Evolutionary conservation across 2,888 invertebrate species (phyloP).

Genomic region (Melolontha melolontha): DNA sequence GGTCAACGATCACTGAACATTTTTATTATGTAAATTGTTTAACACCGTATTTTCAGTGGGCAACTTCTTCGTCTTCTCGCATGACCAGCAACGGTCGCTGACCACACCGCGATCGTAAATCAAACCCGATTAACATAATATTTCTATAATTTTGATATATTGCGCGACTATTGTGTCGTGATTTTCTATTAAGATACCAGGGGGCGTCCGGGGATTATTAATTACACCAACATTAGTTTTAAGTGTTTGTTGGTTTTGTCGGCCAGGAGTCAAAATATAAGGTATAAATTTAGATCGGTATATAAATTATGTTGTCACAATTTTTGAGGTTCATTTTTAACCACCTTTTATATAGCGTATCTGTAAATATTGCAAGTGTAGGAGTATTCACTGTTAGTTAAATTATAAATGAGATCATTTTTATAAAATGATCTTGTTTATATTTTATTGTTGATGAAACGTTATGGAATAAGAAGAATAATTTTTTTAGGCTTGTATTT

Average conservation of each 20-base stretch:
- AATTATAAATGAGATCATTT: neutral
- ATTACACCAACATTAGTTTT: conserved; percentile 35
- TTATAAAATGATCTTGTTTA: too few species aligned
- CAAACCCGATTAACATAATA: conserved; percentile 32
- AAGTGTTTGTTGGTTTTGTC: conserved; percentile 29
- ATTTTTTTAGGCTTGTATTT: too few species aligned
- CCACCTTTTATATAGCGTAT: too few species aligned
- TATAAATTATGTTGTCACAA: conserved; percentile 21
- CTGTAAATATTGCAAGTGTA: too few species aligned
- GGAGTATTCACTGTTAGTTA: too few species aligned
- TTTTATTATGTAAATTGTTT: conserved; percentile 45
- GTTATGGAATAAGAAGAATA: too few species aligned
- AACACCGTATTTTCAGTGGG: conserved; percentile 9
- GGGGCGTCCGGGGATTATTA: conserved; percentile 23
- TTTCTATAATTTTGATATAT: conserved; percentile 37
- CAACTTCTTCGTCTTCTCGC: conserved; percentile 1
- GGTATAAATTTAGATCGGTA: conserved; percentile 24
- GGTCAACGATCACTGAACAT: conserved; percentile 36
- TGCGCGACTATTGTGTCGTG: conserved; percentile 28
- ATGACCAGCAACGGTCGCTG: conserved; percentile 18
- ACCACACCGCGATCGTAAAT: conserved; percentile 15
- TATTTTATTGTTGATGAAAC: too few species aligned
- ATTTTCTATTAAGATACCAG: conserved; percentile 34
- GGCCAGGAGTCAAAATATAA: conserved; percentile 24
- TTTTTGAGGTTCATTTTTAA: too few species aligned